Evolutionary conservation across 2,797 vertebrate species (phyloP).

Genomic region (Oreochromis mossambicus): DNA sequence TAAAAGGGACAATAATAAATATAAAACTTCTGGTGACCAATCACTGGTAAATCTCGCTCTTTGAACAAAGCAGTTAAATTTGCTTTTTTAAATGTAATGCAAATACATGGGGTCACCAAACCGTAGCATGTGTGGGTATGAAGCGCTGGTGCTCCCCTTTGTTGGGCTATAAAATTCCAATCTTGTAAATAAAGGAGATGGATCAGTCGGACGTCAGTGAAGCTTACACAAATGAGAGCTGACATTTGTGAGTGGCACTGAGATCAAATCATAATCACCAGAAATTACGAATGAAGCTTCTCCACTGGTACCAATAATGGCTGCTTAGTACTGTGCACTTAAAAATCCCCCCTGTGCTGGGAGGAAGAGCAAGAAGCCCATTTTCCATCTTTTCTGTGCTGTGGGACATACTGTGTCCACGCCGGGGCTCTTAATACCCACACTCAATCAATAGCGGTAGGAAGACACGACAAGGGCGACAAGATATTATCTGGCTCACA

Average conservation of each 20-base stretch:
- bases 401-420: slow-evolving; percentile 62
- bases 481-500: slow-evolving; percentile 85
- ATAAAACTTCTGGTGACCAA: slow-evolving; percentile 11
- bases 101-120: neutral
- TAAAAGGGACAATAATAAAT: neutral
- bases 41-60: neutral
- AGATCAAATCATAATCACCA: neutral
- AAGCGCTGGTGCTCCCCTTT: neutral
- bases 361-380: slow-evolving; percentile 10
- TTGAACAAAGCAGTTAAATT: neutral
- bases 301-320: neutral
- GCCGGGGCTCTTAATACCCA: slow-evolving; percentile 75
- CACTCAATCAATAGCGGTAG: slow-evolving; percentile 80
- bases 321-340: neutral
- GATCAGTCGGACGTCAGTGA: neutral
- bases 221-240: neutral
- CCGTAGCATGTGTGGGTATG: neutral
- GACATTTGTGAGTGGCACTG: neutral
- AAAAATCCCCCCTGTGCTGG: neutral
- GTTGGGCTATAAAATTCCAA: neutral
- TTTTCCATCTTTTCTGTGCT: slow-evolving; percentile 54
- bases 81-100: neutral
- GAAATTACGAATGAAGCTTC: neutral
- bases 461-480: slow-evolving; percentile 83
- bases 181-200: neutral